Conservation (phyloP, 2,888 invertebrate species). For the Drosophila peninsularis region DNA sequence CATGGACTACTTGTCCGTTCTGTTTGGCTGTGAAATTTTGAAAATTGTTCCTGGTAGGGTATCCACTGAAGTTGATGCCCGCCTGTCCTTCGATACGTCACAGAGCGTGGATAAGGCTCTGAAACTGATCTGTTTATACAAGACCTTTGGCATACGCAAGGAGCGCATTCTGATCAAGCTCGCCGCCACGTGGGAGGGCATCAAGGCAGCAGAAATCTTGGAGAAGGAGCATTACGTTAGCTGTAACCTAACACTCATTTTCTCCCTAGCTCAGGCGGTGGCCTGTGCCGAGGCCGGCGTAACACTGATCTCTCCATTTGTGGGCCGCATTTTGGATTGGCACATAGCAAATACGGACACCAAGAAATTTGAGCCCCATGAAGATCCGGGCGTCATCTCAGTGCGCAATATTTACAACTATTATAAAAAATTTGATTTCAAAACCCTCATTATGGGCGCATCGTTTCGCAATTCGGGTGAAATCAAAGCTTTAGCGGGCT, state of each 20-base stretch:
- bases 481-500: constrained; percentile 96
- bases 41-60: constrained; percentile 97
- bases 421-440: constrained; percentile 98
- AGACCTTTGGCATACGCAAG: constrained; percentile 93
- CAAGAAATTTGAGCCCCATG: constrained; percentile 91
- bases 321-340: constrained; percentile 99
- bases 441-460: constrained; percentile 99
- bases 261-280: constrained; percentile 97
- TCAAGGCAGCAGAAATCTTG: constrained; percentile 96
- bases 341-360: constrained; percentile 94
- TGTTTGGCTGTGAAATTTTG: constrained; percentile 98
- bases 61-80: constrained; percentile 84
- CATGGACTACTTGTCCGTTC: constrained; percentile 96
- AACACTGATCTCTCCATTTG: constrained; percentile 99
- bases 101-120: constrained; percentile 95
- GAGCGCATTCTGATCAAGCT: constrained; percentile 98
- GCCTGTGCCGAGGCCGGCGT: constrained; percentile 99
- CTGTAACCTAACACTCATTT: constrained; percentile 98
- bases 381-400: constrained; percentile 98
- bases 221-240: constrained; percentile 97
- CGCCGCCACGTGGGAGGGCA: constrained; percentile 99
- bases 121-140: constrained; percentile 94
- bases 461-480: constrained; percentile 98
- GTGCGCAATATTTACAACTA: constrained; percentile 98
- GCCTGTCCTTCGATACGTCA: constrained; percentile 95